Conservation (phyloP, 2,113 vertebrate species). For the Pardalotus punctatus region DNA sequence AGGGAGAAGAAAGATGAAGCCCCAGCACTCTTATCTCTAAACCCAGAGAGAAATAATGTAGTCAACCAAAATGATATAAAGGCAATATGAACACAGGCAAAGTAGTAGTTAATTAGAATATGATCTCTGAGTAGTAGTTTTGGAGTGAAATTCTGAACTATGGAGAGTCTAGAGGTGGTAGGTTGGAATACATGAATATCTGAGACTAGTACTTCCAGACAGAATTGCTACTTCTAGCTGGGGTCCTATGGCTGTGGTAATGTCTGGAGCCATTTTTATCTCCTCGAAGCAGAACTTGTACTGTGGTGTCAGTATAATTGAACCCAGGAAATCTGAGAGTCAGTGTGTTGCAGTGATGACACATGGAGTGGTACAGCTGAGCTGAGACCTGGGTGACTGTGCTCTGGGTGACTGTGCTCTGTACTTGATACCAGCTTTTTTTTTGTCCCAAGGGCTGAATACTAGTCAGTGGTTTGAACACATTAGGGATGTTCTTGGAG, state of each 20-base stretch:
- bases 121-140: neutral
- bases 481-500: neutral
- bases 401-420: neutral
- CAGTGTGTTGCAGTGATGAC: neutral
- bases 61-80: neutral
- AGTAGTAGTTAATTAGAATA: neutral
- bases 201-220: neutral
- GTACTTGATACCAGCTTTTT: fast-evolving
- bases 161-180: neutral
- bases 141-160: neutral
- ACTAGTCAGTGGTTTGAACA: neutral
- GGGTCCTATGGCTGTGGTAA: neutral
- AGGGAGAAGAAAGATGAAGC: neutral
- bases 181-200: neutral
- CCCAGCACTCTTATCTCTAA: neutral
- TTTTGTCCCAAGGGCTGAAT: neutral
- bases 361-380: neutral
- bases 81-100: neutral
- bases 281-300: neutral
- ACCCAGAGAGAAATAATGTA: neutral
- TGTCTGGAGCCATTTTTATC: neutral
- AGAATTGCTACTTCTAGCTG: neutral
- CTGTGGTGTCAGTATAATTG: fast-evolving
- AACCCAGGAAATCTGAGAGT: neutral
- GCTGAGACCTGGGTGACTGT: neutral